These are phyloP conservation scores for Aphodius granarius DNA, from an alignment of 2,888 invertebrate species.

Conservation along the genomic window DNA sequence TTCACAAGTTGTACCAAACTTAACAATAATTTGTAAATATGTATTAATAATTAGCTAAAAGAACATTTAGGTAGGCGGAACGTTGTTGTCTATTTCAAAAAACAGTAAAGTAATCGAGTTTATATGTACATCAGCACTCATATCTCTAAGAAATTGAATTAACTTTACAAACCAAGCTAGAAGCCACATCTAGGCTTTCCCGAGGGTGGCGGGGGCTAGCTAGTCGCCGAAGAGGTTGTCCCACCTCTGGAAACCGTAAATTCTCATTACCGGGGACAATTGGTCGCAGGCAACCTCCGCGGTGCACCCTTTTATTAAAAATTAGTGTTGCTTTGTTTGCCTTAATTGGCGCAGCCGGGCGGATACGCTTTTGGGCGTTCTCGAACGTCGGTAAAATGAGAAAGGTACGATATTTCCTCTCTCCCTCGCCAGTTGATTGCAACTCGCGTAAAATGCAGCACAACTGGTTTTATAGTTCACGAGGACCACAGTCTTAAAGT, in stretches of 20 bases:
- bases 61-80: too few species aligned
- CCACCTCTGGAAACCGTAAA: slow-evolving; percentile 2
- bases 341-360: slow-evolving; percentile 5
- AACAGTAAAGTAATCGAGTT: too few species aligned
- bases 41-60: too few species aligned
- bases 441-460: neutral
- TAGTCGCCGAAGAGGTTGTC: neutral
- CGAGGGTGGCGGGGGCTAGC: neutral
- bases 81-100: too few species aligned
- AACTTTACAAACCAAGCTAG: neutral
- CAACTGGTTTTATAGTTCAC: neutral
- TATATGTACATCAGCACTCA: too few species aligned
- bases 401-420: neutral
- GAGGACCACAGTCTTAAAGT: neutral
- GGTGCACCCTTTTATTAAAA: slow-evolving; percentile 8
- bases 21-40: too few species aligned
- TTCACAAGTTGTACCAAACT: too few species aligned
- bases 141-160: neutral
- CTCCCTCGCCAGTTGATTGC: neutral
- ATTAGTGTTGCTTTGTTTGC: slow-evolving; percentile 11
- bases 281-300: neutral
- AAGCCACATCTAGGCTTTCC: neutral
- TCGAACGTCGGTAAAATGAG: neutral
- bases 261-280: slow-evolving; percentile 10
- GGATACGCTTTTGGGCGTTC: neutral